Evolutionary conservation across 2,113 vertebrate species (phyloP), one percentile per base, ranked within the genome.

Genomic region (Heptranchias perlo): DNA sequence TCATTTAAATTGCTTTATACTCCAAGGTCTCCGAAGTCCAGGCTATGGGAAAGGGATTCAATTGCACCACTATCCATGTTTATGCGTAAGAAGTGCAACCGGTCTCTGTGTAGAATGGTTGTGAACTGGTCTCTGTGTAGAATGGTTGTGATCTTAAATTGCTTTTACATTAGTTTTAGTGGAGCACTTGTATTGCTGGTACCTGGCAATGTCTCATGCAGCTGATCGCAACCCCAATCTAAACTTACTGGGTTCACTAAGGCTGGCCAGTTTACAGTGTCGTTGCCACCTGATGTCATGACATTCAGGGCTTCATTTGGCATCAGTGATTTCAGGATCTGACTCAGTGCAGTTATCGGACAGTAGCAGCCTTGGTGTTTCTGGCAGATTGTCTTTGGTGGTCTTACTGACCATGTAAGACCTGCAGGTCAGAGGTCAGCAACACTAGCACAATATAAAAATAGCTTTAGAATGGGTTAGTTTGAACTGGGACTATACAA

Each of bases 1-100:
- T 69, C 23, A 95, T 95, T 95, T 69, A 18, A 49, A 67, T 95
- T 67, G 64, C 65, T 95, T 95, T 95, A 95, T 49, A 95, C 25
- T 95, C 23, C 64, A 69, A 95, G 14, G 18, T 52, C 44, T 67
- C 94, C 64, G 89, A 64, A 93, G 89, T 62, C 8, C 89, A 39
- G n/a, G n/a, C 58, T 21, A 2, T 62, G 89, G 89, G 61, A 62
- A 58, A 39, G 58, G 58, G 54, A 62, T 64, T 93, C 64, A 93
- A 93, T 93, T 93, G 89, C 18, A 23, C n/a, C 1, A 62, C 58
- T 16, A n/a, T 62, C 61, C 58, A 93, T 18, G 89, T 62, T 62
- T 93, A 62, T 64, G 89, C 89, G 64, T 39, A 23, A 39, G 35
- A 62, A 93, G 1, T 44, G 14, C 54, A 58, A 21, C 52, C 52